Conservation (phyloP, 2,888 invertebrate genomes). For the Cryptophagus acutangulus region DNA sequence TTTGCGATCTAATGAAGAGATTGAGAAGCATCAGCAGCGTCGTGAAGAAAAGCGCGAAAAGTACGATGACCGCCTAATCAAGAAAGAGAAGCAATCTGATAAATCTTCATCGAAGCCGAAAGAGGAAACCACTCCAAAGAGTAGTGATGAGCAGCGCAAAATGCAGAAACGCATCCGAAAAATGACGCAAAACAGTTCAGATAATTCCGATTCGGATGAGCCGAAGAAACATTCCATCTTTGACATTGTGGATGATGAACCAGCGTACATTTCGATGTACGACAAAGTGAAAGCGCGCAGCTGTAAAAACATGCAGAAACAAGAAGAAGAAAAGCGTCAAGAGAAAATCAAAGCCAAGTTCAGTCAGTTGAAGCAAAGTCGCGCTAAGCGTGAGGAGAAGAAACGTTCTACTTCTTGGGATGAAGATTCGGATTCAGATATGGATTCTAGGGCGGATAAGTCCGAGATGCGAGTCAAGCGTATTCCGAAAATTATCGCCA, state of each 20-base stretch:
- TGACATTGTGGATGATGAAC: constrained; percentile 83
- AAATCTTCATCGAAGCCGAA: constrained; percentile 24
- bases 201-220: constrained; percentile 70
- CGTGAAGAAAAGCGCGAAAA: constrained; percentile 36
- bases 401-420: constrained; percentile 85
- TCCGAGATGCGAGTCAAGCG: constrained; percentile 34
- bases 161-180: constrained; percentile 39
- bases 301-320: constrained; percentile 89
- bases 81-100: constrained; percentile 25
- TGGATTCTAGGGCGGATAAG: constrained; percentile 43
- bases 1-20: constrained; percentile 54
- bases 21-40: constrained; percentile 56
- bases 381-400: constrained; percentile 84
- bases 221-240: constrained; percentile 88
- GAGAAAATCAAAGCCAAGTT: constrained; percentile 87
- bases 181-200: constrained; percentile 57
- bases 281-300: constrained; percentile 94
- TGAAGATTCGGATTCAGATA: constrained; percentile 70
- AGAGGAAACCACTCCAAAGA: constrained; percentile 25
- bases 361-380: constrained; percentile 78
- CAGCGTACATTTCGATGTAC: constrained; percentile 94
- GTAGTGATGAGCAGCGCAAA: constrained; percentile 33
- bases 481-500: constrained; percentile 42
- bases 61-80: constrained; percentile 18
- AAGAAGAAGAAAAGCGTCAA: constrained; percentile 81